Percentiles rank a stretch among this genome's conserved stretches.
phyloP scores from a whole-genome alignment of 2,113 vertebrate species.

The Ciconia boyciana region DNA sequence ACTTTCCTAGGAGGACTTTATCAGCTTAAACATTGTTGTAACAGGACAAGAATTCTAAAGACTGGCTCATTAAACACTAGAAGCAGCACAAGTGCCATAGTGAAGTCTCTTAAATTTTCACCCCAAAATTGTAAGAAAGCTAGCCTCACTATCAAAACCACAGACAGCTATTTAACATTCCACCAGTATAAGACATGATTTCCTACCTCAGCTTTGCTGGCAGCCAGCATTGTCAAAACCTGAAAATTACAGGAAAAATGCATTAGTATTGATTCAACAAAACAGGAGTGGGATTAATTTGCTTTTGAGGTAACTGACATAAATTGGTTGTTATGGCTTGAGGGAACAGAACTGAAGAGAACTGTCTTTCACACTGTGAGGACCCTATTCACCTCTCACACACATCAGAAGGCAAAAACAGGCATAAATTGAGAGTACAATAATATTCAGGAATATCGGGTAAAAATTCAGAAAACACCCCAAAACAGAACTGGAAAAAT shows the following conservation, averaged over 20 bases:
- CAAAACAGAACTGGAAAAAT: background rate
- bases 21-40: background rate
- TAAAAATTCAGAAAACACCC: background rate
- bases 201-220: conserved; percentile 68
- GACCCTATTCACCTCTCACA: background rate
- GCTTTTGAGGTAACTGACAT: conserved; percentile 63
- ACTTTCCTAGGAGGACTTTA: background rate
- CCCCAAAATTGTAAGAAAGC: background rate
- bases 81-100: background rate
- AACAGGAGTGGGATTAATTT: conserved; percentile 67
- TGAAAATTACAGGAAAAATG: conserved; percentile 64
- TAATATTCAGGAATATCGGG: background rate
- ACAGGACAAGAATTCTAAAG: background rate
- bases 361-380: background rate
- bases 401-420: background rate
- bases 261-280: conserved; percentile 68
- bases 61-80: background rate
- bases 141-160: background rate
- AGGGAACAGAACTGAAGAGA: background rate
- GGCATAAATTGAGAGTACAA: background rate
- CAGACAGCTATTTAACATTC: background rate
- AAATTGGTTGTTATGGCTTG: conserved; percentile 50
- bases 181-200: background rate
- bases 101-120: background rate
- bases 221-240: conserved; percentile 50